A percentile compares a stretch with the other conserved stretches of the same genome.
Evolutionary conservation across 2,888 invertebrate genomes (phyloP).

Genomic region (Drosophila ezoana): DNA sequence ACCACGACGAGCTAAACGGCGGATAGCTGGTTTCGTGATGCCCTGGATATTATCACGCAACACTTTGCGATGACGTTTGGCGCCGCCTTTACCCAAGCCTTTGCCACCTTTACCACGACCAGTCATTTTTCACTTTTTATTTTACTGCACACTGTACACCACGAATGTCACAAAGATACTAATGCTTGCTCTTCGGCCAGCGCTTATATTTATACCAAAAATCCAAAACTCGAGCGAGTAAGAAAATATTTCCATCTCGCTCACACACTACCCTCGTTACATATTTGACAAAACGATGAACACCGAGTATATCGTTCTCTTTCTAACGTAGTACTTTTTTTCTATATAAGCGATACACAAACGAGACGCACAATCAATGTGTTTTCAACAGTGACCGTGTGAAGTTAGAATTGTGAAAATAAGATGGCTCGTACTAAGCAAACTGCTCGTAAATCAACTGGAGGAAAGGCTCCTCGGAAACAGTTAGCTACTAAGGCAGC

Average conservation of each 20-base stretch:
- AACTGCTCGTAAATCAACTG: not conserved
- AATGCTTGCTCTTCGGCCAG: constrained; percentile 29
- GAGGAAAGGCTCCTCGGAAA: constrained; percentile 35
- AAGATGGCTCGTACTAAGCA: constrained; percentile 1
- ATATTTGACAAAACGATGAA: not conserved
- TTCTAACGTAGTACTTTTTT: not conserved
- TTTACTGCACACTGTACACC: constrained; percentile 85
- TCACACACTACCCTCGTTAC: not conserved
- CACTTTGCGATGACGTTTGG: constrained; percentile 93
- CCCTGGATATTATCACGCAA: constrained; percentile 90
- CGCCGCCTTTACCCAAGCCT: constrained; percentile 92
- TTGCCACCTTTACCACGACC: constrained; percentile 93
- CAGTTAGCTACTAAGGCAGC: constrained; percentile 45
- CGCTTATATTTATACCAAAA: constrained; percentile 9
- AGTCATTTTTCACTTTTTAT: constrained; percentile 91
- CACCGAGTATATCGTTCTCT: constrained; percentile 2
- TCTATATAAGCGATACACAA: constrained; percentile 6
- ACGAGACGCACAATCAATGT: not conserved
- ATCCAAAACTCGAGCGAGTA: not conserved
- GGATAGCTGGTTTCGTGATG: constrained; percentile 91
- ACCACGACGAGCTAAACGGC: constrained; percentile 89
- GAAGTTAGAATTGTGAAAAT: not conserved
- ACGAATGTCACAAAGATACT: not conserved
- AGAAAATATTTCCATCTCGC: not conserved
- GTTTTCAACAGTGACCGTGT: constrained; percentile 22